A percentile compares a stretch with the other conserved stretches of the same genome.
Conservation (phyloP, 2,113 vertebrate genomes). For the Typhlomys cinereus region DNA sequence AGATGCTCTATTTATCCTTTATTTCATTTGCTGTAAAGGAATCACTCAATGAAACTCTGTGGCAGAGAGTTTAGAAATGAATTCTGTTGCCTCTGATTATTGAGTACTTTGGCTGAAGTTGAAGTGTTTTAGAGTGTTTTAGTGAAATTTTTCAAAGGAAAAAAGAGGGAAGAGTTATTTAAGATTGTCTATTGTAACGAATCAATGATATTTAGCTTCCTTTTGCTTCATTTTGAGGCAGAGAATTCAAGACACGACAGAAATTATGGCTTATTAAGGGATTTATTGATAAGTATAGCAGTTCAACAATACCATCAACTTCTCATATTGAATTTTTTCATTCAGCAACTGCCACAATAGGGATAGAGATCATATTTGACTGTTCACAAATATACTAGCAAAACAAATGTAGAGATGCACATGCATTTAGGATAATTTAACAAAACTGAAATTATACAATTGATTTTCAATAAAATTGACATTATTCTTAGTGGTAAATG, state of each 20-base stretch:
- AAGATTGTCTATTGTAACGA: not conserved
- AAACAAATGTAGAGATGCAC: not conserved
- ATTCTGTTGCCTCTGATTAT: not conserved
- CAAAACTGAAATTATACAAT: not conserved
- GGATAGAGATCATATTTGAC: not conserved
- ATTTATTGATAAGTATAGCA: not conserved
- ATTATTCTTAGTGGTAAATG: not conserved
- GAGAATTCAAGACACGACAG: not conserved
- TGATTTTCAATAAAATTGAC: not conserved
- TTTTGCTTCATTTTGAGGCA: slow-evolving; percentile 1
- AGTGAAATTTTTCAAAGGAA: not conserved
- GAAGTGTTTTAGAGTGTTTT: not conserved
- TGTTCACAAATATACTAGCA: not conserved
- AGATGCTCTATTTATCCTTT: not conserved
- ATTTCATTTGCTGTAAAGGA: not conserved
- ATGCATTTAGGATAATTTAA: not conserved
- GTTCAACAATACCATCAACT: not conserved
- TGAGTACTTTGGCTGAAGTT: not conserved
- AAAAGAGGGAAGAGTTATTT: not conserved
- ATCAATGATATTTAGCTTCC: not conserved
- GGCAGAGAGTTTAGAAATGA: not conserved
- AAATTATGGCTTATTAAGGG: not conserved
- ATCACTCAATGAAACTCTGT: not conserved
- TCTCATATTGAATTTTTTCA: not conserved
- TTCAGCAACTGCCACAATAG: not conserved